Base-by-base conservation (phyloP, 2,888 invertebrate species). In the Cotesia congregata region DNA sequence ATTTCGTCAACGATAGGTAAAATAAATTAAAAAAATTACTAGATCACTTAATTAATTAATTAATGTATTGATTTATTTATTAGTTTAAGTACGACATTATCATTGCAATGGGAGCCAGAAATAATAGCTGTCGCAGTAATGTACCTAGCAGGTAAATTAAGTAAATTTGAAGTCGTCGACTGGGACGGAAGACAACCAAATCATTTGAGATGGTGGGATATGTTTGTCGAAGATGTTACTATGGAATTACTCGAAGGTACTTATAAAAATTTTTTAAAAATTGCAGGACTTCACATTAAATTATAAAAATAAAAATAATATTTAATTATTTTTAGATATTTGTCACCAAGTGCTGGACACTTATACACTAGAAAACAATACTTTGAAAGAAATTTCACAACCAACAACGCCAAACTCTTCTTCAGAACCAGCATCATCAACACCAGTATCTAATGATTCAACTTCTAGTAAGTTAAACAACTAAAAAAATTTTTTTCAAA, bases 101-200 rank as follows among this genome's bases (percentile, higher is more conserved):
- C 97, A 82, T 92, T 99, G 69, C 98, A 98, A 90, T 99, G 98
- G 98, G 99, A 99, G 89, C 98, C 99, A 0, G 99, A 99, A 90
- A 97, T 99, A 65, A 96, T 97, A 81, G 98, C 99, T 0, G 98
- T 99, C 6, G 98, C 99, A 0, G 91, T 99, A 9, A 97, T 99
- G 93, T 98, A 99, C 90, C 92, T 99, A 77, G 98, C 99, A 0
- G 96, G 98, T 73, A 98, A 98, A 88, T 91, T 99, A 30, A 97
- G 96, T 88, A 98, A 98, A 90, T 98, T 98, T 89, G 98, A 98
- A 85, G 96, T 98, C 0, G 92, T 94, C 5, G 98, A 98, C 90
- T 98, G 98, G 98, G 93, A 93, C 60, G 97, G 96, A 0, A 91
- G 96, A 7, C 91, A 91, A 69, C 89, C 94, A 1, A 93, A 95